phyloP scores from a whole-genome alignment of 2,113 vertebrate species.

The Lycocorax pyrrhopterus region DNA sequence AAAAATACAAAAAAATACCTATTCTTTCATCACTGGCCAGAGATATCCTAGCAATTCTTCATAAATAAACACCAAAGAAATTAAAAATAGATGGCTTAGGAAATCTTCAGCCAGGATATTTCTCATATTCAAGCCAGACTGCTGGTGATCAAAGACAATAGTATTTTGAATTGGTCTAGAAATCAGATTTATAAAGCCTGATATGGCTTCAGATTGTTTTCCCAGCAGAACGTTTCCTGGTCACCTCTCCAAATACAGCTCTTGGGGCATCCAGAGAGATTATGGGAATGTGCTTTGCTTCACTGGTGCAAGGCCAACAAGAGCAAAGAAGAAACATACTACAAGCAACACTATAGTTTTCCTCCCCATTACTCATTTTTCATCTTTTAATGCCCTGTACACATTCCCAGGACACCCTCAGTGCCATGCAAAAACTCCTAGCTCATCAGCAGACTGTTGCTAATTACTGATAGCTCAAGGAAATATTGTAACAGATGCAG shows the following conservation, averaged over 20 bases:
- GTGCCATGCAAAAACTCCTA: not conserved
- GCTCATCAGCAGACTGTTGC: not conserved
- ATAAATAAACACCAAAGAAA: not conserved
- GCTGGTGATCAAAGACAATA: not conserved
- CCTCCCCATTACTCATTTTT: not conserved
- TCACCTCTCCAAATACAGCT: not conserved
- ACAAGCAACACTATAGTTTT: not conserved
- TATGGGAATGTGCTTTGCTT: not conserved
- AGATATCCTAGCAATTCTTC: not conserved
- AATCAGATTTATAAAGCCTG: not conserved
- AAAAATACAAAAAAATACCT: not conserved
- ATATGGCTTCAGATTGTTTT: not conserved
- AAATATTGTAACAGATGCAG: not conserved
- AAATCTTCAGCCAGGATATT: not conserved
- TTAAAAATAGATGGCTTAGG: not conserved
- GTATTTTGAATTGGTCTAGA: not conserved
- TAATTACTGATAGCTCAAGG: not conserved
- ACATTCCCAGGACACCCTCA: not conserved
- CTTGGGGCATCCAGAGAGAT: not conserved
- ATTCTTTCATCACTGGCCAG: not conserved
- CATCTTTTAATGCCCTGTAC: not conserved
- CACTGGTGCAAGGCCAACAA: not conserved
- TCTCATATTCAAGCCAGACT: not conserved
- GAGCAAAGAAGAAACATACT: not conserved
- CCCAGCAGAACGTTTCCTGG: not conserved